phyloP scores from a whole-genome alignment of 1,140 invertebrate species.

The Piezodorus guildinii region DNA sequence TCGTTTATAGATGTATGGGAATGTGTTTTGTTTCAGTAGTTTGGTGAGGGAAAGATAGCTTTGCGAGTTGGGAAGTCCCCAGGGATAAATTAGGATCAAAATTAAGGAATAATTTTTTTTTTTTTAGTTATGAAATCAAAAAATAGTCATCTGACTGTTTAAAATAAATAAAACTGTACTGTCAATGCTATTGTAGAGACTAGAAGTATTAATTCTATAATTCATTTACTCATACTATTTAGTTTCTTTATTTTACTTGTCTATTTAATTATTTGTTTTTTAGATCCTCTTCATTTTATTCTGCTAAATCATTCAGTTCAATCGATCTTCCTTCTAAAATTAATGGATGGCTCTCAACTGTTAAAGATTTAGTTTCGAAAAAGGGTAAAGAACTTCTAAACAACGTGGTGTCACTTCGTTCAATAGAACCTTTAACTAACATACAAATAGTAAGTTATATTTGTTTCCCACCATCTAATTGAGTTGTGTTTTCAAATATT shows the following conservation, averaged over 20 bases:
- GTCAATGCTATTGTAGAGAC: no score
- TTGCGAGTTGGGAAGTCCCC: no score
- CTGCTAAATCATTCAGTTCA: not conserved
- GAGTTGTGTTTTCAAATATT: not conserved
- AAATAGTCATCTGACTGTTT: no score
- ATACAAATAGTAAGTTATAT: not conserved
- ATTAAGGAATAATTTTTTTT: no score
- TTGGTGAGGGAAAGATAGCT: no score
- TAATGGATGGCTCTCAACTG: slow-evolving; percentile 4
- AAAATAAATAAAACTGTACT: no score
- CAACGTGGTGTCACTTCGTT: not conserved
- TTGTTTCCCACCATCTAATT: not conserved
- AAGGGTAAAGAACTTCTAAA: slow-evolving; percentile 8
- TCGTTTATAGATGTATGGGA: no score
- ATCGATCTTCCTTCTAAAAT: slow-evolving; percentile 2
- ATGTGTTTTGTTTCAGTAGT: no score
- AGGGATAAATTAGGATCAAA: no score
- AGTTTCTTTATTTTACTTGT: not conserved
- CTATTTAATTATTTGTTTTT: not conserved
- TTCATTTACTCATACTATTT: not conserved
- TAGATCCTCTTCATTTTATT: not conserved
- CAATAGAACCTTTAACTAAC: not conserved
- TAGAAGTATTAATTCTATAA: not conserved
- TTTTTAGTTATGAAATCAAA: no score
- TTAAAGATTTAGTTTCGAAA: not conserved